Conservation (phyloP, 2,888 invertebrate species). For the Cephus runcator region DNA sequence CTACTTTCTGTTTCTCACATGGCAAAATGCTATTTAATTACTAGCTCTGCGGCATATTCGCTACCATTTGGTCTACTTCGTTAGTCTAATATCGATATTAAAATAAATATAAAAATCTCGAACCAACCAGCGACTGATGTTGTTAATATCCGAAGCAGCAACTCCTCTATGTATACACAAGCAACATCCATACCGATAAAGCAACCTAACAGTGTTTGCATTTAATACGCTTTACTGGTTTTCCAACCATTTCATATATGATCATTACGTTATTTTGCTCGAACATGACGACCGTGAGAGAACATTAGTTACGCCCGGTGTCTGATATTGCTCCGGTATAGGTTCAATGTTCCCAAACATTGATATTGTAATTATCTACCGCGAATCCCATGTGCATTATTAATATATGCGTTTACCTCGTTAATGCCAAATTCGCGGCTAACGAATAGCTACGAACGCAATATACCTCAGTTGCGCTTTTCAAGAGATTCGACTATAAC, state of each 20-base stretch:
- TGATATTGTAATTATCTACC: slow-evolving; percentile 29
- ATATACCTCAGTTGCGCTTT: neutral
- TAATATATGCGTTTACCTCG: slow-evolving; percentile 26
- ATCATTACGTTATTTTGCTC: slow-evolving; percentile 18
- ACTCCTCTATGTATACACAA: neutral
- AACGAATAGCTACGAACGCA: neutral
- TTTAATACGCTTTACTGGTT: slow-evolving; percentile 25
- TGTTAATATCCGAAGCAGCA: slow-evolving; percentile 25
- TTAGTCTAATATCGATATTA: slow-evolving; percentile 18
- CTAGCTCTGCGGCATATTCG: neutral
- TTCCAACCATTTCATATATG: slow-evolving; percentile 30
- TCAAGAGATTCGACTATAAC: neutral
- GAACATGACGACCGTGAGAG: neutral
- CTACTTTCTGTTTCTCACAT: neutral
- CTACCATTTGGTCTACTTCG: too few relatives aligned
- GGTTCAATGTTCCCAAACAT: slow-evolving; percentile 15
- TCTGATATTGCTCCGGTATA: neutral
- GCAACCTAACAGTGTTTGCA: slow-evolving; percentile 29
- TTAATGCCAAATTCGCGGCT: slow-evolving; percentile 1
- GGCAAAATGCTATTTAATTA: slow-evolving; percentile 18
- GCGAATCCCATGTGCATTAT: slow-evolving; percentile 28
- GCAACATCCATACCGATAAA: neutral
- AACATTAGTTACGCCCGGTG: neutral
- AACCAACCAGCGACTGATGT: slow-evolving; percentile 12
- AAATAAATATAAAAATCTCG: slow-evolving; percentile 39